Evolutionary conservation across 1,140 invertebrate species (phyloP).

Genomic region (Diabrotica undecimpunctata): DNA sequence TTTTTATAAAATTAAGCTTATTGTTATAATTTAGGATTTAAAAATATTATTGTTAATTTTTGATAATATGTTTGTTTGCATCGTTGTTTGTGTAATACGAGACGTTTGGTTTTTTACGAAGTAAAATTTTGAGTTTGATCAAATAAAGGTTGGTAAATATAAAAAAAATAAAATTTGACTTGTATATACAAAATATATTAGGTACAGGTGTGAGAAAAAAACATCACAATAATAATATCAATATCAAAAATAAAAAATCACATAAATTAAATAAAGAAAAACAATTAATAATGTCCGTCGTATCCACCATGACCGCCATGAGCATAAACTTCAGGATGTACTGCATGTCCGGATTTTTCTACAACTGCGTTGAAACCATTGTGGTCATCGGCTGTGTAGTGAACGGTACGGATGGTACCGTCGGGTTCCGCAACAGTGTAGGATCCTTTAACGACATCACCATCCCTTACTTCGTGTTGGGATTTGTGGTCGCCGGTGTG

Average conservation of each 20-base stretch:
- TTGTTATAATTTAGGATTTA: too few species aligned
- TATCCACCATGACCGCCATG: background rate
- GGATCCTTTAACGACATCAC: background rate
- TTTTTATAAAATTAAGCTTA: too few species aligned
- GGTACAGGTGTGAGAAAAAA: background rate
- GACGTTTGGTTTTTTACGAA: too few species aligned
- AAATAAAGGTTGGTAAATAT: too few species aligned
- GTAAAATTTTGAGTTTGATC: too few species aligned
- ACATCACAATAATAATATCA: background rate
- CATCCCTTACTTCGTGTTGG: background rate
- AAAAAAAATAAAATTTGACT: too few species aligned
- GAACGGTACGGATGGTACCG: background rate
- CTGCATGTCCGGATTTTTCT: background rate
- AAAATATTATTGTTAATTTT: too few species aligned
- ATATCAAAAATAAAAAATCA: background rate
- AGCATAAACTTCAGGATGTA: background rate
- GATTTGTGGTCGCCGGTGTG: background rate
- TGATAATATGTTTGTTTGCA: too few species aligned
- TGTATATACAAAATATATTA: background rate
- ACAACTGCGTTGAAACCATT: background rate
- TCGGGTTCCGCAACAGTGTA: background rate
- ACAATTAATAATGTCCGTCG: background rate
- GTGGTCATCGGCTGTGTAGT: background rate
- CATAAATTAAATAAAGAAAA: too few species aligned
- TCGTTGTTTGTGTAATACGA: too few species aligned